Evolutionary conservation across 1,140 invertebrate species (phyloP).

Genomic region (Nephotettix cincticeps): DNA sequence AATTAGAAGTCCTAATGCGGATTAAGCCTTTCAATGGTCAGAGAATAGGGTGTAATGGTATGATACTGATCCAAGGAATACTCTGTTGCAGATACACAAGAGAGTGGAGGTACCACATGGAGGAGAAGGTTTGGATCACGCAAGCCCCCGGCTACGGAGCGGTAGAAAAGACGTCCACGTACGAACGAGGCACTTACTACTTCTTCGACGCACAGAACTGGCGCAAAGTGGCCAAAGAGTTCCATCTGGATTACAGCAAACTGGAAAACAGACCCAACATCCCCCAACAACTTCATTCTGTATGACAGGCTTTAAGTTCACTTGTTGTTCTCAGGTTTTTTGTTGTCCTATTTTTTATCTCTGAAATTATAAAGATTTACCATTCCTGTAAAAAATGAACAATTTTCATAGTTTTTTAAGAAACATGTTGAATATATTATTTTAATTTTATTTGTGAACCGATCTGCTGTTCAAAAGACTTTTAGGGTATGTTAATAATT

Average conservation of each 20-base stretch:
- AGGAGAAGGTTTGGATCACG: constrained; percentile 99
- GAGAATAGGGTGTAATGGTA: no score
- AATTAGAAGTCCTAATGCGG: no score
- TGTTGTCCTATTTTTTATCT: constrained; percentile 26
- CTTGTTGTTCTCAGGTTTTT: constrained; percentile 26
- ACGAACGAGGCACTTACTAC: constrained; percentile 97
- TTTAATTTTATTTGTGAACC: constrained; percentile 19
- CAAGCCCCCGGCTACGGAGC: constrained; percentile 90
- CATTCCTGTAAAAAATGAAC: constrained; percentile 23
- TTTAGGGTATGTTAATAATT: constrained; percentile 24
- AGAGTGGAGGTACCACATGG: constrained; percentile 99
- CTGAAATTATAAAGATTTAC: constrained; percentile 10
- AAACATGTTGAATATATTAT: background rate
- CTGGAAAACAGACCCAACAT: constrained; percentile 80
- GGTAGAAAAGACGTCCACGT: constrained; percentile 90
- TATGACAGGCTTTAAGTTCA: constrained; percentile 33
- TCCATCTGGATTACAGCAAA: constrained; percentile 96
- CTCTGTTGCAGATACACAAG: constrained; percentile 75
- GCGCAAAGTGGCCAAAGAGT: constrained; percentile 95
- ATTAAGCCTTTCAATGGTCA: no score
- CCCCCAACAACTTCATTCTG: constrained; percentile 39
- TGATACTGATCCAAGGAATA: no score
- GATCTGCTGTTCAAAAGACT: constrained; percentile 3
- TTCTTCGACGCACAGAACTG: constrained; percentile 98
- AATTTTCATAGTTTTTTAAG: constrained; percentile 24